Evolutionary conservation across 2,888 invertebrate genomes (phyloP), one percentile per base, ranked within the genome.

Genomic region (Heliconius ismenius): DNA sequence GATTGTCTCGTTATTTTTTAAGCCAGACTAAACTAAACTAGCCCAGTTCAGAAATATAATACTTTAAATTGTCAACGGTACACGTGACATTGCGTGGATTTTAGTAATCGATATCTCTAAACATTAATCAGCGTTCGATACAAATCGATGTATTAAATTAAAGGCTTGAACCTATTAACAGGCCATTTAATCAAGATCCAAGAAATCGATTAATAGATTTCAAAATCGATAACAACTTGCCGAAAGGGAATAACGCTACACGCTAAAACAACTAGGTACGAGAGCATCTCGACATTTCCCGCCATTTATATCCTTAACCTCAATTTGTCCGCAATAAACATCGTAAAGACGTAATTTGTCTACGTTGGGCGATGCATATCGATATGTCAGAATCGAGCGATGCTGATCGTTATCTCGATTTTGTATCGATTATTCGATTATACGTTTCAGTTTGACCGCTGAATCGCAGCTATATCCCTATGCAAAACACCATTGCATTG

Each of bases 281-380:
- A 63, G 67, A 73, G 60, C 74, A 76, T 80, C 72, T 74, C 75
- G 36, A 73, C 77, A 72, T 77, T 78, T 78, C 74, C 70, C 79
- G 73, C 79, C 73, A 73, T 80, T 80, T 81, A 79, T 79, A 81
- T 76, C 79, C 78, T 78, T 79, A 79, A 76, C 80, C 79, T 89
- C 91, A 92, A 92, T 92, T 92, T 91, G 92, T 91, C 89, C 83
- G 83, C 87, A 86, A 87, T 91, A 91, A 91, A 90, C 82, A 88
- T 84, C 83, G 83, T 85, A 85, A 87, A 89, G 86, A 85, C 85
- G 89, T 89, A 89, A 92, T 93, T 92, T 92, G 92, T 93, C 92
- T 91, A 90, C 87, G 92, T 93, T 92, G 86, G 83, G 88, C 86
- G 86, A 86, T 87, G 87, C 86, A 89, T 88, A 91, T 90, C 90